Base-by-base conservation (phyloP, 2,113 vertebrate species). In the Polypterus senegalus region DNA sequence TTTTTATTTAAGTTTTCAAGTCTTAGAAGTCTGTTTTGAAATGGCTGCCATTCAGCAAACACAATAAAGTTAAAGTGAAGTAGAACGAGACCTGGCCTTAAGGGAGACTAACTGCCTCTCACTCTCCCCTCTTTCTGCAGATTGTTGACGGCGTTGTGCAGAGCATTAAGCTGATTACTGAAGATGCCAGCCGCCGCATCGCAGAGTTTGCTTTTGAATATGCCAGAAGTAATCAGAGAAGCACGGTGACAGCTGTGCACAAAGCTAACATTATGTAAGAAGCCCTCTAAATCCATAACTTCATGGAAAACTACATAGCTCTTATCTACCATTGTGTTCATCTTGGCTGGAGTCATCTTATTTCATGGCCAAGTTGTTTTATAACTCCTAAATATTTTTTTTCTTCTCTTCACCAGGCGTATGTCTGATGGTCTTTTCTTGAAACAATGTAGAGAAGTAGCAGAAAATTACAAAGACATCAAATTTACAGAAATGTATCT, bases 401-500 rank as follows among this genome's bases (percentile, higher is more conserved):
- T 57, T 8, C 6, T 9, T 46, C 75, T 67, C 71, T 63, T 71
- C 66, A 66, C 49, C 76, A 98, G 94, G 94, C 87, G 94, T 59
- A 95, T 98, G 93, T 98, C 93, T 7, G 94, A 98, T 70, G 94
- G 94, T 6, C 89, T 98, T 61, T 98, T 98, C 76, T 84, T 98
- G 57, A 85, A 87, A 60, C 94, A 94, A 75, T 98, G 94, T 82
- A 81, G 93, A 71, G 94, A 98, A 68, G 93, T 91, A 66, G 94
- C 94, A 48, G 94, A 98, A 74, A 94, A 89, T 71, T 92, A 83
- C 80, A 97, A 91, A 85, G 93, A 97, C 64, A 87, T 98, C 53
- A 95, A 97, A 73, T 98, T 98, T 77, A 93, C 90, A 55, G 94
- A 98, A 81, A 97, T 98, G 93, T 98, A 96, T 70, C 83, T 97